phyloP scores from a whole-genome alignment of 2,113 vertebrate genomes.

The Chaenocephalus aceratus region DNA sequence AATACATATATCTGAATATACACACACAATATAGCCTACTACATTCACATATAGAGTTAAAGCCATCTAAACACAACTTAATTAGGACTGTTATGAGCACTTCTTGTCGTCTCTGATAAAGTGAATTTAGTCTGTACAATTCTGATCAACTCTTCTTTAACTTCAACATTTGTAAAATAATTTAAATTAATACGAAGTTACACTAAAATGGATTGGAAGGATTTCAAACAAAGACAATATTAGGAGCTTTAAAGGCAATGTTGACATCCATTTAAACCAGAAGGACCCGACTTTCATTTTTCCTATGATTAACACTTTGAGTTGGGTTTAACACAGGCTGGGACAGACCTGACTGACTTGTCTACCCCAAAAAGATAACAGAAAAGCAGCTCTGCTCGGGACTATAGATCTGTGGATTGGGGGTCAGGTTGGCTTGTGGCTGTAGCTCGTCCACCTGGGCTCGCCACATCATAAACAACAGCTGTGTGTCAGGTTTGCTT shows the following conservation, averaged over 20 bases:
- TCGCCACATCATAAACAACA: constrained; percentile 85
- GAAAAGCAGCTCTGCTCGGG: constrained; percentile 58
- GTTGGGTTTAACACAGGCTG: no score
- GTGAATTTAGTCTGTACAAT: neutral
- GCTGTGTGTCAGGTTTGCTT: constrained; percentile 67
- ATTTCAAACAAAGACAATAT: neutral
- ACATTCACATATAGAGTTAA: neutral
- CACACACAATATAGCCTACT: neutral
- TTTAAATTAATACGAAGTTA: neutral
- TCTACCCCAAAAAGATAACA: constrained; percentile 21
- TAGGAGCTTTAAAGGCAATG: neutral
- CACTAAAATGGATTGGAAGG: neutral
- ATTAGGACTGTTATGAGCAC: neutral
- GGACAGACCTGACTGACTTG: constrained; percentile 26
- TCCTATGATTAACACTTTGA: no score
- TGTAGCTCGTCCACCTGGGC: constrained; percentile 75
- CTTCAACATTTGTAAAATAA: neutral
- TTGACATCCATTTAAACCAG: neutral
- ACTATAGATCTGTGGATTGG: constrained; percentile 86
- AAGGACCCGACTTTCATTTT: no score
- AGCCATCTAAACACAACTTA: neutral
- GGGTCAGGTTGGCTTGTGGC: constrained; percentile 76
- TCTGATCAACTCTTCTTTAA: neutral
- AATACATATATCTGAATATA: neutral
- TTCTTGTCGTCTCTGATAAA: neutral